Percentiles rank a stretch among this genome's conserved stretches.
Evolutionary conservation across 2,113 vertebrate species (phyloP).

Genomic region (Spea multiplicata): DNA sequence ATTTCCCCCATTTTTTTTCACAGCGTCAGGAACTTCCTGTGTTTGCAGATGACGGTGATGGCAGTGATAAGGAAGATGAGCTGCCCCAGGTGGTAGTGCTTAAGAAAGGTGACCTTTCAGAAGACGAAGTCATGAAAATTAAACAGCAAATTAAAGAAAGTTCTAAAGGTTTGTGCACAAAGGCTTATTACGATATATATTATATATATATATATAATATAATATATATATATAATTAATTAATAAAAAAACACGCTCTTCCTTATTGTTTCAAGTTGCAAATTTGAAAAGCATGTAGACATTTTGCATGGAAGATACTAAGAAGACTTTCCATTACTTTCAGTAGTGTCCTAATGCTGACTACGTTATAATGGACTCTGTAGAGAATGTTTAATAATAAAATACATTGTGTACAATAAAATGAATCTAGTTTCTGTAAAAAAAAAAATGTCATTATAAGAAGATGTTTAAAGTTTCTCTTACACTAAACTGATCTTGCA

Average conservation of each 20-base stretch:
- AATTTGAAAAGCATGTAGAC: not conserved
- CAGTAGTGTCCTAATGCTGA: too few relatives aligned
- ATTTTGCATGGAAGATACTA: too few relatives aligned
- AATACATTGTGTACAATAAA: too few relatives aligned
- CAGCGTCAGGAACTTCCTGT: conserved; percentile 79
- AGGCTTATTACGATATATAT: not conserved
- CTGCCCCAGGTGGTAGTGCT: conserved; percentile 88
- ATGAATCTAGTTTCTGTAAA: too few relatives aligned
- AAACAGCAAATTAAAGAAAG: conserved; percentile 66
- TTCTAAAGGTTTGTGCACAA: conserved; percentile 23
- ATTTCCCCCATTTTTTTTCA: conserved; percentile 2
- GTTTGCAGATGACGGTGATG: conserved; percentile 72
- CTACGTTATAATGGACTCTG: too few relatives aligned
- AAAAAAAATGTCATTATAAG: too few relatives aligned
- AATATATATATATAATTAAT: too few relatives aligned
- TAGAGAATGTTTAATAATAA: too few relatives aligned
- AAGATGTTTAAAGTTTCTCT: too few relatives aligned
- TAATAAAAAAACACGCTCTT: not conserved
- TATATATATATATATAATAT: too few relatives aligned
- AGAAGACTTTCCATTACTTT: too few relatives aligned
- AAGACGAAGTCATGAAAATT: conserved; percentile 83
- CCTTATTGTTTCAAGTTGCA: not conserved
- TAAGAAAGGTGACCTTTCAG: conserved; percentile 81
- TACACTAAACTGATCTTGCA: too few relatives aligned
- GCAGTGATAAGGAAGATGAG: conserved; percentile 88